Base-by-base conservation (phyloP, 1,140 invertebrate species). In the Lepidostoma basale region DNA sequence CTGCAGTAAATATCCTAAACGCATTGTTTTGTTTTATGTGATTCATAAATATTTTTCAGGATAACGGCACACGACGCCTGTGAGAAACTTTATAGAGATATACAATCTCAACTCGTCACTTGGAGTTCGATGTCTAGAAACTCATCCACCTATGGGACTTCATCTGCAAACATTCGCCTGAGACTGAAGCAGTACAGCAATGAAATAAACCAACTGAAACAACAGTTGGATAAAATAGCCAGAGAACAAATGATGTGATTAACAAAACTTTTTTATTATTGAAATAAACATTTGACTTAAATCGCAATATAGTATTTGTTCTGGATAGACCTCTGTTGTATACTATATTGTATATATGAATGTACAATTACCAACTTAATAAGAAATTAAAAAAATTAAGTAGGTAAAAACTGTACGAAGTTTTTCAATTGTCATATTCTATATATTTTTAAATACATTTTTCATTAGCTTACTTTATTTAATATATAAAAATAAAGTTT, bases 41-140 rank as follows among this genome's bases (percentile, higher is more conserved):
- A 23, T 49, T n/a, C 14, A 3, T 39, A 16, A 18, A 18, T 14
- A n/a, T 30, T 3, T 73, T 70, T 18, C 66, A 89, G 89, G 89
- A 77, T 89, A 3, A 74, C 80, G 0, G 88, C 90, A 73, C 83
- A 89, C 76, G 88, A 90, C 67, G 83, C 86, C 0, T 90, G 88
- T 73, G 87, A 89, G 74, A 85, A 85, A 56, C 73, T 90, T 2
- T 84, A 84, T 66, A 81, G 88, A 62, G 84, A 88, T 68, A 86
- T 90, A 40, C 85, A 88, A 77, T 84, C 86, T 69, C 83, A 87
- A 69, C 65, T 91, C 0, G 85, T 84, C 1, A 67, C 81, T 22
- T 80, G 88, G 33, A 83, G 87, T 72, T 79, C 79, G 62, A 77
- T 85, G 58, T 73, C 79, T 22, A 83, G 79, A 73, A 78, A 77